phyloP scores from a whole-genome alignment of 1,140 invertebrate genomes.

The Brachionus rubens region DNA sequence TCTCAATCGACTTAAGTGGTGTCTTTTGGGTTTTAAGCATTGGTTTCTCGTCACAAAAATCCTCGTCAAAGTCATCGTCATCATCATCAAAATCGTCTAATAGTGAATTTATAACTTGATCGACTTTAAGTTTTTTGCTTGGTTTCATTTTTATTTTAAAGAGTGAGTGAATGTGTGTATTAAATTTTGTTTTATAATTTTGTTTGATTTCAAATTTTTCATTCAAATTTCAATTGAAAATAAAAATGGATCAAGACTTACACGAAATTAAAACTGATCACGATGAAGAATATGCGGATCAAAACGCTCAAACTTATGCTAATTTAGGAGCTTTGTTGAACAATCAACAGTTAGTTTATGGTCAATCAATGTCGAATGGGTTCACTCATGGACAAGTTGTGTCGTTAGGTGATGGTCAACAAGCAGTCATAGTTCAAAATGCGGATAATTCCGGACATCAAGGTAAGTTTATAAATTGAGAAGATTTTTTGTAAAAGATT shows the following conservation, averaged over 20 bases:
- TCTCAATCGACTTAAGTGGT: constrained; percentile 17
- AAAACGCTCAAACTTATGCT: background rate
- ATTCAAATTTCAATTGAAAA: too few relatives aligned
- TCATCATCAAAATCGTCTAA: background rate
- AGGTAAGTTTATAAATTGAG: background rate
- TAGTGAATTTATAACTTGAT: constrained; percentile 3
- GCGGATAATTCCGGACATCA: constrained; percentile 13
- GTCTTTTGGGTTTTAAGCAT: background rate
- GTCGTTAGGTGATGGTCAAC: constrained; percentile 30
- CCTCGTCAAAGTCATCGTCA: background rate
- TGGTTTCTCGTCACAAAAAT: background rate
- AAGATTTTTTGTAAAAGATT: background rate
- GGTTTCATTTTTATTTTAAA: constrained; percentile 28
- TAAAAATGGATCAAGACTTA: background rate
- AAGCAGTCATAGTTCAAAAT: constrained; percentile 33
- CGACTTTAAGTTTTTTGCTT: constrained; percentile 20
- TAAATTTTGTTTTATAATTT: background rate
- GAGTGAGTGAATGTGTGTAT: background rate
- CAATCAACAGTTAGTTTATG: constrained; percentile 18
- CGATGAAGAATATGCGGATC: background rate
- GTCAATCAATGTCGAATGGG: background rate
- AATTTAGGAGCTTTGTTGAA: background rate
- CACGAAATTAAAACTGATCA: background rate
- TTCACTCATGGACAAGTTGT: constrained; percentile 28
- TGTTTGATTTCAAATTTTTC: too few relatives aligned